Conservation (phyloP, 1,140 invertebrate genomes). For the Leptinotarsa lineolata region DNA sequence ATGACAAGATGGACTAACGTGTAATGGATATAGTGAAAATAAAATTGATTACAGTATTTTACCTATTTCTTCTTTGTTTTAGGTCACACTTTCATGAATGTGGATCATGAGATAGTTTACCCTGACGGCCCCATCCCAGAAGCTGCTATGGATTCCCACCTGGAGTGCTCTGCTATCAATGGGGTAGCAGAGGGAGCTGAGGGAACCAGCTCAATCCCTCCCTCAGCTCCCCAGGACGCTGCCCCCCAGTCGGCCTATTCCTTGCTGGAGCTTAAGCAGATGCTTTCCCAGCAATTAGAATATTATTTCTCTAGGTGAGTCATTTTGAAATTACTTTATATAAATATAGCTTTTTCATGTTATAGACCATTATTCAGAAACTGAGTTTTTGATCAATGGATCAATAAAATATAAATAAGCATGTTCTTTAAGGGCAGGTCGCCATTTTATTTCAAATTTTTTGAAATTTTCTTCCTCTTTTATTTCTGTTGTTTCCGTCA, state of each 20-base stretch:
- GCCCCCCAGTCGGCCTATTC: slow-evolving; percentile 57
- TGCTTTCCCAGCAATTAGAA: slow-evolving; percentile 83
- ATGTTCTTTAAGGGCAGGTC: too few relatives aligned
- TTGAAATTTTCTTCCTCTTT: too few relatives aligned
- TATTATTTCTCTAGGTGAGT: slow-evolving; percentile 85
- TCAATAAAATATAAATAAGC: too few relatives aligned
- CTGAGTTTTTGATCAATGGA: too few relatives aligned
- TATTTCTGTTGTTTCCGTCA: too few relatives aligned
- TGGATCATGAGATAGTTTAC: slow-evolving; percentile 73
- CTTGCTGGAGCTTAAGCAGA: slow-evolving; percentile 75
- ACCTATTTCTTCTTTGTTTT: slow-evolving; percentile 42
- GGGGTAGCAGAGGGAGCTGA: slow-evolving; percentile 53
- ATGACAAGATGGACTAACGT: too few relatives aligned
- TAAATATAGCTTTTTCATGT: too few relatives aligned
- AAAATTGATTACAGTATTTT: not conserved
- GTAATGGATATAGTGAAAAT: too few relatives aligned
- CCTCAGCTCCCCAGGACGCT: slow-evolving; percentile 45
- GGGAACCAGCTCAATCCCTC: slow-evolving; percentile 44
- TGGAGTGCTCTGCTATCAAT: slow-evolving; percentile 46
- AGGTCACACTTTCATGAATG: slow-evolving; percentile 79
- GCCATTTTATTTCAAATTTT: too few relatives aligned
- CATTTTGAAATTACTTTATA: not conserved
- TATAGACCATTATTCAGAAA: too few relatives aligned
- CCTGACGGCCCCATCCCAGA: slow-evolving; percentile 61
- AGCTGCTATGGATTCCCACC: slow-evolving; percentile 36